phyloP scores from a whole-genome alignment of 2,888 invertebrate species.

The Acrocyrtus sp. region DNA sequence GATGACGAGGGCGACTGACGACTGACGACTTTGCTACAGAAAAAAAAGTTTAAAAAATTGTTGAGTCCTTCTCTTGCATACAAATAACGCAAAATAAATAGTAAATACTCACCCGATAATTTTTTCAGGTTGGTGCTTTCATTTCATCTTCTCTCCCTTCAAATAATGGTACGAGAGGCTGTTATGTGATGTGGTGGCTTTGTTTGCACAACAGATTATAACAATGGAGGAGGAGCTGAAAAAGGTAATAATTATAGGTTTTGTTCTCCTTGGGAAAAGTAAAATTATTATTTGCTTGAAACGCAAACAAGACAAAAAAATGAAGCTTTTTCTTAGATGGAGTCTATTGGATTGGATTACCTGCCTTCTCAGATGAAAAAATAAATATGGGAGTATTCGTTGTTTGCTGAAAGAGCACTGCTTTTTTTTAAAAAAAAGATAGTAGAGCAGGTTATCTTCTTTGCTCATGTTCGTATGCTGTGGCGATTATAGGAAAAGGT shows the following conservation, averaged over 20 bases:
- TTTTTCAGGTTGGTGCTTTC: constrained; percentile 18
- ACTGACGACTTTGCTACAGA: too few species aligned
- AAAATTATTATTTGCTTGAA: constrained; percentile 36
- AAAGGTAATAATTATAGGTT: constrained; percentile 58
- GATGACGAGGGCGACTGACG: too few species aligned
- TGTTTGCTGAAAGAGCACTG: too few species aligned
- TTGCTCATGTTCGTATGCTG: too few species aligned
- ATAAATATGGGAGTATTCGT: constrained; percentile 33
- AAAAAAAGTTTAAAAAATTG: too few species aligned
- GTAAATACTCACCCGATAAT: constrained; percentile 12
- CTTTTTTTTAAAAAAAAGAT: too few species aligned
- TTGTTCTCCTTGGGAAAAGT: constrained; percentile 43
- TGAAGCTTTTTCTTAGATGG: constrained; percentile 8
- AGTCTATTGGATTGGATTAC: constrained; percentile 11
- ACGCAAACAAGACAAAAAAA: constrained; percentile 10
- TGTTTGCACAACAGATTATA: constrained; percentile 61
- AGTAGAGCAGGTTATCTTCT: too few species aligned
- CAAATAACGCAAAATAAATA: too few species aligned
- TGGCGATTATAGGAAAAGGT: too few species aligned
- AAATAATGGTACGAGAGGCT: too few species aligned
- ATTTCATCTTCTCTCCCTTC: too few species aligned
- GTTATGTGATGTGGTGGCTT: constrained; percentile 29
- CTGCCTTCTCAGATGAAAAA: constrained; percentile 12
- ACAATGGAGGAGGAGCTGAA: constrained; percentile 56
- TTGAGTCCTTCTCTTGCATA: too few species aligned